Conservation (phyloP, 2,113 vertebrate genomes). For the Probosciger aterrimus region DNA sequence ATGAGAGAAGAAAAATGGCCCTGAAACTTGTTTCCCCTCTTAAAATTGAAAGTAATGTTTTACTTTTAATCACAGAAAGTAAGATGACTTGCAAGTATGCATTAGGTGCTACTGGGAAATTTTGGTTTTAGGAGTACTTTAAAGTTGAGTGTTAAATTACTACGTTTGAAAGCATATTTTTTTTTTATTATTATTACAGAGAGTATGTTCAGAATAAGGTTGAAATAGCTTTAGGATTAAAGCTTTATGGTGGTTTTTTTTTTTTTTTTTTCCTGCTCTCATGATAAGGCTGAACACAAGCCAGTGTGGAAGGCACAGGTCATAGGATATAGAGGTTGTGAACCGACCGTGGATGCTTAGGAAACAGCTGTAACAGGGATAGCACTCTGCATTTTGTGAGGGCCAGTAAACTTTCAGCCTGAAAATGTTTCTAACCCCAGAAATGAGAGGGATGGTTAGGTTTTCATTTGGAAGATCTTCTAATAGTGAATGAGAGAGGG, state of each 20-base stretch:
- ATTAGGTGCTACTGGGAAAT: neutral
- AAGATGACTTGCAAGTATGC: neutral
- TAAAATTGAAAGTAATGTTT: neutral
- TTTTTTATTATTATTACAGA: neutral
- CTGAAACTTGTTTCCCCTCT: neutral
- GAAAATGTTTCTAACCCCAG: neutral
- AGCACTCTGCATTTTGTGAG: neutral
- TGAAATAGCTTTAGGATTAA: neutral
- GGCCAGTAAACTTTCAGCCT: neutral
- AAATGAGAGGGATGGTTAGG: neutral
- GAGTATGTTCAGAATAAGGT: neutral
- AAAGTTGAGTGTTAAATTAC: neutral
- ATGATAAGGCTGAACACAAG: neutral
- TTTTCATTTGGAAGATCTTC: neutral
- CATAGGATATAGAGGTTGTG: constrained; percentile 12
- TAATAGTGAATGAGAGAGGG: neutral
- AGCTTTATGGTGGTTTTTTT: neutral
- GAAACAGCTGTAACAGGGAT: neutral
- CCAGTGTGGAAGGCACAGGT: neutral
- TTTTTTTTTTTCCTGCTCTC: neutral
- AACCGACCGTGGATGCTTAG: neutral
- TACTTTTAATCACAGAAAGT: neutral
- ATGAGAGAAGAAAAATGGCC: neutral
- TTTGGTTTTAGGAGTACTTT: neutral
- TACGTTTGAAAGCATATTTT: neutral